A percentile compares a stretch with the other conserved stretches of the same genome.
phyloP scores from a whole-genome alignment of 1,140 invertebrate genomes.

The Achatina immaculata region DNA sequence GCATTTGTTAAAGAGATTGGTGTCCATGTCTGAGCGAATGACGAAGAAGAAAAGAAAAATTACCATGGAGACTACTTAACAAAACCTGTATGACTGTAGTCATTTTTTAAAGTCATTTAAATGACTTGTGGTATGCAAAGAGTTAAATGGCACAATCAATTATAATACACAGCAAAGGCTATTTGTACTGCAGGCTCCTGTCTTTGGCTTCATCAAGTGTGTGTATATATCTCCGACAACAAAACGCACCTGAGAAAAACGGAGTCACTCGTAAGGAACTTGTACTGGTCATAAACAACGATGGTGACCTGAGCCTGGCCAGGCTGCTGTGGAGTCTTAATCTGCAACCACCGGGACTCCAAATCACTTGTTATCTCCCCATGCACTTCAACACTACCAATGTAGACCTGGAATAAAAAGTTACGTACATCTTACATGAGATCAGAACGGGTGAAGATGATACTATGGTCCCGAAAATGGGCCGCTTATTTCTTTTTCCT shows the following conservation, averaged over 20 bases:
- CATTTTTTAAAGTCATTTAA: too few species aligned
- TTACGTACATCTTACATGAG: background rate
- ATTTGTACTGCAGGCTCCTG: background rate
- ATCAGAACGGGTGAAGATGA: background rate
- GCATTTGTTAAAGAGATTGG: too few species aligned
- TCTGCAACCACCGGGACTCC: background rate
- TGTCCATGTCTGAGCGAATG: too few species aligned
- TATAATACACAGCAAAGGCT: background rate
- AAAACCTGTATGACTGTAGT: too few species aligned
- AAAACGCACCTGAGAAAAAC: constrained; percentile 29
- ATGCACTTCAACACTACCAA: constrained; percentile 27
- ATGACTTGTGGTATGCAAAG: too few species aligned
- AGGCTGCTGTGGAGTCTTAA: constrained; percentile 34
- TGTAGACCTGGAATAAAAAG: constrained; percentile 25
- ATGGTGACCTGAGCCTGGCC: constrained; percentile 26
- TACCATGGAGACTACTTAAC: too few species aligned
- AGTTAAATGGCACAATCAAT: too few species aligned
- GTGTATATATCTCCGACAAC: background rate
- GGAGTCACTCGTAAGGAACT: background rate
- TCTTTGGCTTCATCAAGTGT: background rate
- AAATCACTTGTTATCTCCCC: too few species aligned
- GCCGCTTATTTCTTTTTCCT: too few species aligned
- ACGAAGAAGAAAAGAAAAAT: too few species aligned
- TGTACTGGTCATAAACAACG: constrained; percentile 4
- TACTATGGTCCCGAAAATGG: too few species aligned